These are phyloP conservation scores for Phyllostomus hastatus DNA, from an alignment of 2,113 vertebrate genomes.

Conservation along the genomic window DNA sequence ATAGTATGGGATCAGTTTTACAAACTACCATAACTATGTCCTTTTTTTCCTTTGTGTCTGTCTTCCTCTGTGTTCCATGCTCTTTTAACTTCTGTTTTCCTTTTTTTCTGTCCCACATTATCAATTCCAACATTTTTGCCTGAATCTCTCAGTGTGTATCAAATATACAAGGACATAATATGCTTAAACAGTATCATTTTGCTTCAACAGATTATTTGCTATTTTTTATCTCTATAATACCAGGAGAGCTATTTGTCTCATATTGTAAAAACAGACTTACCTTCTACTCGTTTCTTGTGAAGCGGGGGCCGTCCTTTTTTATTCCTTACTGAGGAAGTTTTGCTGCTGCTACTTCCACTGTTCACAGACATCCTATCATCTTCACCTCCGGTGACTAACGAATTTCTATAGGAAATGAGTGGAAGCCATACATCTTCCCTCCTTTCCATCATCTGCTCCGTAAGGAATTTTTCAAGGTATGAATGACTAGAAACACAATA, in stretches of 20 bases:
- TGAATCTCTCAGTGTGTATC: not conserved
- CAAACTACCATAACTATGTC: not conserved
- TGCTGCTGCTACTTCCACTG: constrained; percentile 95
- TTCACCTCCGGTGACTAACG: constrained; percentile 94
- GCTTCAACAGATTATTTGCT: not conserved
- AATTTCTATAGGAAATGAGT: constrained; percentile 98
- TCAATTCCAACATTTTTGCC: not conserved
- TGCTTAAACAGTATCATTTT: not conserved
- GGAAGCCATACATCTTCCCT: constrained; percentile 99
- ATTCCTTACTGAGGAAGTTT: constrained; percentile 94
- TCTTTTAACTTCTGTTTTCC: not conserved
- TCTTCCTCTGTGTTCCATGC: not conserved
- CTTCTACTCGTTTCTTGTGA: constrained; percentile 96
- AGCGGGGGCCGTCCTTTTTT: constrained; percentile 96
- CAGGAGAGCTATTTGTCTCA: not conserved
- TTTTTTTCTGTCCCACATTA: not conserved
- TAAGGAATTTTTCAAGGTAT: constrained; percentile 98
- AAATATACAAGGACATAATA: constrained; percentile 1
- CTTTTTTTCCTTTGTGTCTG: not conserved
- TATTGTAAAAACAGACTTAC: constrained; percentile 77
- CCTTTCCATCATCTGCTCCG: constrained; percentile 97
- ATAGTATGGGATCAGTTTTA: not conserved
- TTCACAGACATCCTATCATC: constrained; percentile 97
- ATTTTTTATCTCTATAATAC: not conserved
- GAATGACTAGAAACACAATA: constrained; percentile 87